These are phyloP conservation scores for Drosophila nebulosa DNA, from an alignment of 1,140 invertebrate species.

Conservation along the genomic window DNA sequence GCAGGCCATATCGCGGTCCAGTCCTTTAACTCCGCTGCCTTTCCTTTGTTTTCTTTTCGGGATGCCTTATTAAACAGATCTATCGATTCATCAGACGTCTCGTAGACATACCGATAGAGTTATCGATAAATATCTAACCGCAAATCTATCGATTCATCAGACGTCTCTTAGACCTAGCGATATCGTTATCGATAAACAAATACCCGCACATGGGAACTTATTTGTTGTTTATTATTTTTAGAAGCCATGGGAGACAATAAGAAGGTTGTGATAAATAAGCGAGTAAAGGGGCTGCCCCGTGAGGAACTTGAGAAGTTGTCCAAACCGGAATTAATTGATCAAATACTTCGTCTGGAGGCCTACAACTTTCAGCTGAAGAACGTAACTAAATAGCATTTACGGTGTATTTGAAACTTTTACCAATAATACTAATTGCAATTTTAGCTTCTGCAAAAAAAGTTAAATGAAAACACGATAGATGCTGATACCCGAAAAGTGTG, in stretches of 20 bases:
- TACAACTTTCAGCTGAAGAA: conserved; percentile 85
- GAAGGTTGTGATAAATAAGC: conserved; percentile 69
- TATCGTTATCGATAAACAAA: not conserved
- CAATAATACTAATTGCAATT: not conserved
- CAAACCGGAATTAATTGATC: conserved; percentile 83
- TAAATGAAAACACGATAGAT: conserved; percentile 54
- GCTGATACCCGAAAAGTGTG: not conserved
- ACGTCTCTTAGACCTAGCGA: not conserved
- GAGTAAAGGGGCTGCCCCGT: conserved; percentile 40
- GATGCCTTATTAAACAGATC: not conserved
- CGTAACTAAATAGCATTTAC: not conserved
- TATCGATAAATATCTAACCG: not conserved
- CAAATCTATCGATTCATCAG: not conserved
- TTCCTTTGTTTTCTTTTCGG: conserved; percentile 3
- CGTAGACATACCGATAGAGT: not conserved
- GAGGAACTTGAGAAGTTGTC: conserved; percentile 43
- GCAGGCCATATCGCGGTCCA: conserved; percentile 49
- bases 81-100: not conserved
- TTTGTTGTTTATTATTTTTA: not conserved
- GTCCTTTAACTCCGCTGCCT: conserved; percentile 7
- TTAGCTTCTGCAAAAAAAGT: conserved; percentile 82
- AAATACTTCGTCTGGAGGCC: conserved; percentile 84
- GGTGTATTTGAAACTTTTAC: not conserved
- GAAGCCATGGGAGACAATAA: conserved; percentile 33
- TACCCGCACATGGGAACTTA: not conserved